Evolutionary conservation across 2,888 invertebrate genomes (phyloP), one percentile per base, ranked within the genome.

Genomic region (Cheilosia scutellata): DNA sequence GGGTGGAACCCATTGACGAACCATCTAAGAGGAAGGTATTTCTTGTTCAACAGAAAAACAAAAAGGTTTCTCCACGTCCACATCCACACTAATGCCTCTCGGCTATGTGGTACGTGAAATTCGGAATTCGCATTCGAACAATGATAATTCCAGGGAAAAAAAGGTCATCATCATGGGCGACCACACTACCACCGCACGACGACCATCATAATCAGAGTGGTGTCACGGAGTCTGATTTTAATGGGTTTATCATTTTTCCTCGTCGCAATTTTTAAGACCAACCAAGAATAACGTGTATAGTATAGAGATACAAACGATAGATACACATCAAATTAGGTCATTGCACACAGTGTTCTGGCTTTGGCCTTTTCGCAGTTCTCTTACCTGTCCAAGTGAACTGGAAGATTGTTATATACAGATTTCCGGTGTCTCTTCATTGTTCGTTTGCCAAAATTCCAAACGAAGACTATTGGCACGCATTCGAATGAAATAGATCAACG

Each of bases 171-270:
- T 53, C 62, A 63, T 72, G 13, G 13, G 47, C 7, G 20, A 20
- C 57, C 11, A 44, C 44, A 1, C 13, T n/a, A 2, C 20, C 20
- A 20, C 20, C 20, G 20, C 9, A 25, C 49, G 4, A 49, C 44
- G 3, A 20, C 27, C 27, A 29, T 51, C 51, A 51, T 51, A 51
- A 29, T 27, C 51, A 51, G 13, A 27, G 49, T 66, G 72, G 60
- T 79, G 79, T 65, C 79, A 74, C 31, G 51, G 60, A 60, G 79
- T 79, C 79, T 79, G 72, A 60, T 51, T 76, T 60, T 76, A 77
- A 76, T 82, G 44, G 33, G 33, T 51, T 65, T 42, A 29, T 49
- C 20, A 20, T 20, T 20, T 20, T 20, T 20, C 20, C 57, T 40
- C 31, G 11, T 37, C 63, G 29, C 25, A 72, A 29, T 42, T 44